Base-by-base conservation (phyloP, 2,888 invertebrate genomes). In the Microdon myrmicae region DNA sequence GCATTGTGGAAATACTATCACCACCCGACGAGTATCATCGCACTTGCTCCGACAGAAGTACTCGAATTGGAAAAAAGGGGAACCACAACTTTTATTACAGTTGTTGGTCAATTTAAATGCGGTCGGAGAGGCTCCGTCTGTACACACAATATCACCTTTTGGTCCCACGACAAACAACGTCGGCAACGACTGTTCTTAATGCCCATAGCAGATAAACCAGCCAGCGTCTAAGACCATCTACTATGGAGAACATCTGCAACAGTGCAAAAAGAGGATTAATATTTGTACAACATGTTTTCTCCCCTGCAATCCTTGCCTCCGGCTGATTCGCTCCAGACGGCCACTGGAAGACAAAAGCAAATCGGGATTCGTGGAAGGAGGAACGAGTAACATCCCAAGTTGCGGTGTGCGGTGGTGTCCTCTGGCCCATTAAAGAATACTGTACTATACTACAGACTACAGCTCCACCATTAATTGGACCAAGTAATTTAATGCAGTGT, bases 91-190 rank as follows among this genome's bases (percentile, higher is more conserved):
- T 61, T 61, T 61, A 61, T 61, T 56, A 55, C 55, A 51, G 56
- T 41, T 64, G 51, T 64, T 64, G 64, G 64, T 64, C 64, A 56
- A 56, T 64, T 56, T 64, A 64, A 64, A 64, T 64, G 64, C 45
- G 56, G 64, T 56, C 41, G 64, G 41, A 32, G 20, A 25, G 10
- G 28, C 35, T 28, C 32, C 41, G 29, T 56, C 25, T 12, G 10
- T 20, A 28, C 12, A 34, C 14, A 37, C 20, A 37, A n/a, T 20
- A 39, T 19, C 47, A 43, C 4, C 3, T 10, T 2, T 20, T 6
- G 7, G 25, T 37, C 23, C 9, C 39, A 38, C 19, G 37, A 32
- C 38, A 39, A 39, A 47, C 45, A 55, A 55, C 39, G 45, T 47
- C 47, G 55, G 39, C 47, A 55, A 55, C 41, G 20, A 47, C 47